phyloP scores from a whole-genome alignment of 2,888 invertebrate species.

The Ectemnius continuus region DNA sequence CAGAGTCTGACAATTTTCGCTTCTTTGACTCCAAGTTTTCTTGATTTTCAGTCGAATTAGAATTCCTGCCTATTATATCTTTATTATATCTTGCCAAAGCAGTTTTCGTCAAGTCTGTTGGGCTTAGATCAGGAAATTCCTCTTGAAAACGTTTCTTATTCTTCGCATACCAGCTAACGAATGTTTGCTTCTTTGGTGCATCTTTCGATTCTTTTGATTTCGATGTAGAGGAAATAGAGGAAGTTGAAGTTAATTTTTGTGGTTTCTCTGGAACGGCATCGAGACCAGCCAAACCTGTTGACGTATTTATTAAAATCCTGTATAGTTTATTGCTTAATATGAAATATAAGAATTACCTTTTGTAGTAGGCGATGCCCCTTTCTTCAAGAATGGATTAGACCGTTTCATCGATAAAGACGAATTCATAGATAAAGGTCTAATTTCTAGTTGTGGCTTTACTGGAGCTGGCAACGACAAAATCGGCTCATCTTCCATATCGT shows the following conservation, averaged over 20 bases:
- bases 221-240: constrained; percentile 51
- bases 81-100: constrained; percentile 80
- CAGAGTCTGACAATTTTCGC: constrained; percentile 64
- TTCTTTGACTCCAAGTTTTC: constrained; percentile 62
- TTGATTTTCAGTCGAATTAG: constrained; percentile 18
- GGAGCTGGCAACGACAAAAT: constrained; percentile 53
- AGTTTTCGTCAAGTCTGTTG: constrained; percentile 81
- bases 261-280: constrained; percentile 67
- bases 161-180: constrained; percentile 82
- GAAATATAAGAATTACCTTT: constrained; percentile 41
- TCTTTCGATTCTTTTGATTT: constrained; percentile 55
- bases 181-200: constrained; percentile 78
- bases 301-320: constrained; percentile 10
- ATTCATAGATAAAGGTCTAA: constrained; percentile 69
- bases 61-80: constrained; percentile 33
- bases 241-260: constrained; percentile 47
- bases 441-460: constrained; percentile 66
- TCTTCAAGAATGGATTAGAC: constrained; percentile 79
- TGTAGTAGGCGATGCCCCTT: constrained; percentile 65
- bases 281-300: constrained; percentile 62
- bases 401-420: constrained; percentile 58
- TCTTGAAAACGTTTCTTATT: constrained; percentile 81
- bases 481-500: constrained; percentile 53
- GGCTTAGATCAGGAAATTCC: constrained; percentile 80
- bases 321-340: not conserved